Percentiles rank a stretch among this genome's conserved stretches.
These are phyloP conservation scores for Trochalopteron elliotii DNA, from an alignment of 2,113 vertebrate genomes.

Conservation along the genomic window DNA sequence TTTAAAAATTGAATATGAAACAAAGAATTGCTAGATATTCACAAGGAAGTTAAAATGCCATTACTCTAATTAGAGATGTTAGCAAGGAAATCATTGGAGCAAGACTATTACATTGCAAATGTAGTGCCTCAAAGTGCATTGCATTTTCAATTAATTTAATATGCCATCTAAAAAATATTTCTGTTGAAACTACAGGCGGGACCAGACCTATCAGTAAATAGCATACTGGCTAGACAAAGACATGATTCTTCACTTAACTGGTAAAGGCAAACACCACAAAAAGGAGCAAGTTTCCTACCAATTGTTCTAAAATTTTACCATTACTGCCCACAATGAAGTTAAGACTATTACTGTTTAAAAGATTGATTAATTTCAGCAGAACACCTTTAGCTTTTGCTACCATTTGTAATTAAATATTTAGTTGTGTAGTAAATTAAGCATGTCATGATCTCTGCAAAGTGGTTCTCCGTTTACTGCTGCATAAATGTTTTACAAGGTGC, in stretches of 20 bases:
- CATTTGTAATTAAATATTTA: constrained; percentile 77
- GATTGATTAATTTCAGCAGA: constrained; percentile 54
- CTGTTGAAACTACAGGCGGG: background rate
- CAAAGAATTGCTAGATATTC: background rate
- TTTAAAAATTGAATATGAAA: background rate
- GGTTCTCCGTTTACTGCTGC: constrained; percentile 66
- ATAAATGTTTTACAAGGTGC: constrained; percentile 79
- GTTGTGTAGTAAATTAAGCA: constrained; percentile 69
- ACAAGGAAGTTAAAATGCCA: background rate
- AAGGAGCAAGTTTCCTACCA: background rate
- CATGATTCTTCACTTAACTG: background rate
- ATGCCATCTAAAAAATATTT: background rate
- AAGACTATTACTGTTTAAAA: constrained; percentile 26
- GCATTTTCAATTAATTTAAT: constrained; percentile 5
- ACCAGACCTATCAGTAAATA: background rate
- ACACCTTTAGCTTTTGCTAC: constrained; percentile 57
- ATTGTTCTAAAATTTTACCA: background rate
- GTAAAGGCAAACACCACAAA: background rate
- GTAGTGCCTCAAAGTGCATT: background rate
- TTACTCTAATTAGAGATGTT: background rate
- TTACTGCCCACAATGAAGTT: background rate
- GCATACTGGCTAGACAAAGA: background rate
- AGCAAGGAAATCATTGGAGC: background rate
- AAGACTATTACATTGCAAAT: background rate
- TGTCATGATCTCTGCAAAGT: constrained; percentile 62